Base-by-base conservation (phyloP, 2,797 vertebrate genomes). In the Poecilia picta region DNA sequence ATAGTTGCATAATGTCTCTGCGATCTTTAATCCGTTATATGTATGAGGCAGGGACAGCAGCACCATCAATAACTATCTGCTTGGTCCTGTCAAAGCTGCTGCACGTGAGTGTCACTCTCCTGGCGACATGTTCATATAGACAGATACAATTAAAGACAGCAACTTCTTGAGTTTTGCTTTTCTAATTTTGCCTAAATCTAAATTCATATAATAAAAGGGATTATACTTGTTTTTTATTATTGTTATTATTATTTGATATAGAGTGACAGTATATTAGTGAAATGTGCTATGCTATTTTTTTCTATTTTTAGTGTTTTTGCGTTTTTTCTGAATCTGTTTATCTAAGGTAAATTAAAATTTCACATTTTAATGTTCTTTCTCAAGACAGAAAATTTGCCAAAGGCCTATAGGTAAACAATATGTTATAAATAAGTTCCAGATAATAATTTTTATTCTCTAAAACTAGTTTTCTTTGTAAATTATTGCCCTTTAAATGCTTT, bases 11-110 rank as follows among this genome's bases (percentile, higher is more conserved):
- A 90, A 90, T 89, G 82, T 93, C 85, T 90, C 88, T 76, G 70
- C 85, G 90, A 88, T 91, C 85, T 91, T 91, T 87, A 91, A 93
- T 93, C 86, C 87, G 82, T 85, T 89, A 89, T 89, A 88, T 88
- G 89, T 79, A 90, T 85, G 90, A 91, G 88, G 88, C 78, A 81
- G 87, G 80, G 82, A 77, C 71, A 80, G 81, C 77, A 80, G 81
- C 77, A 80, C 83, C 78, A 74, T 78, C 84, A 87, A 85, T 81
- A 81, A 83, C 80, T 87, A 81, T 78, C 59, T 74, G 75, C 83
- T 57, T 84, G 80, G 90, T 88, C 82, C 78, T 7, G 36, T 62
- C 74, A 79, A 75, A 79, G 73, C 64, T 74, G 62, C 87, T 81
- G 82, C 84, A 85, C 77, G 85, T 64, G 75, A 28, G 75, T 53